Base-by-base conservation (phyloP, 2,888 invertebrate species). In the Deilephila porcellus region DNA sequence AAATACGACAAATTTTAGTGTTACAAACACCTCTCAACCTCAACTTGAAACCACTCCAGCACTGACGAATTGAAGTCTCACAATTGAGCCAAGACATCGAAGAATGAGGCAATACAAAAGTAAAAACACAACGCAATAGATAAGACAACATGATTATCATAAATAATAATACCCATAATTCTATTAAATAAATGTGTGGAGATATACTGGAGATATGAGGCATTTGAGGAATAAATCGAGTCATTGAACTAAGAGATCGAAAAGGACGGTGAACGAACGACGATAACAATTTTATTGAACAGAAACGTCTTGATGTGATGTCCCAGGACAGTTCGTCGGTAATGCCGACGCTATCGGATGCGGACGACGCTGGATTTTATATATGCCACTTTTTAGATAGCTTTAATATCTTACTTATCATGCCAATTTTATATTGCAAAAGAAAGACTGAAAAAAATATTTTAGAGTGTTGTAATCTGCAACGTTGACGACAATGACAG, bases 221-320 rank as follows among this genome's bases (percentile, higher is more conserved):
- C 34, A 70, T 70, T 29, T 17, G 19, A 53, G 25, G 29, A 56
- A 71, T n/a, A 56, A 71, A 32, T 7, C 34, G 59, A 59, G 71
- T 71, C 59, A n/a, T 71, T 34, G 67, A 71, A 71, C 53, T 71
- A 71, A 71, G 56, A 71, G 71, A 71, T 56, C 32, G 59, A 71
- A 34, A 71, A 59, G 71, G 56, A 34, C 71, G 71, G 56, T 56
- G 71, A 59, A 71, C n/a, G 71, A 34, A 34, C 56, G 71, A 25
- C 59, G 71, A 71, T 59, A 71, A 59, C 56, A 71, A n/a, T 71
- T 71, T 71, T 71, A 71, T 71, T 59, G 71, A 59, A 71, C 56
- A 71, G 59, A 71, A 8, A 59, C 34, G 32, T 71, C 71, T 71
- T 59, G 71, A 71, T 34, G 56, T 32, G 32, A 59, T 45, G 67